Conservation (phyloP, 2,797 vertebrate species). For the Petrocephalus schoutedeni region DNA sequence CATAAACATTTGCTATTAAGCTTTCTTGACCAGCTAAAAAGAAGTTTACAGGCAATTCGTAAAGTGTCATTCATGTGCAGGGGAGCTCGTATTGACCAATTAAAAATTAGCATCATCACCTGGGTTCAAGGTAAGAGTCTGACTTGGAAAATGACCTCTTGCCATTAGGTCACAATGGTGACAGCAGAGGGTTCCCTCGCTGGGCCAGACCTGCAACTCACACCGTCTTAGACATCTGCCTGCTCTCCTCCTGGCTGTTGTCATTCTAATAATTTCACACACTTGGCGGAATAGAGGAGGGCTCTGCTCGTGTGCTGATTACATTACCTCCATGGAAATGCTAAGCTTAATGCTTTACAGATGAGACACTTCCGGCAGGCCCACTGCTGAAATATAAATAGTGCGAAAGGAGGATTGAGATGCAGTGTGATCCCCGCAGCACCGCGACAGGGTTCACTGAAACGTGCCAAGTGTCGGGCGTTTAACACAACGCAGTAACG, state of each 20-base stretch:
- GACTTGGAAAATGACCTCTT: background rate
- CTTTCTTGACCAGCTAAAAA: background rate
- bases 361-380: slow-evolving; percentile 40
- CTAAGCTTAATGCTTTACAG: slow-evolving; percentile 61
- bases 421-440: slow-evolving; percentile 29
- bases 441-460: slow-evolving; percentile 31
- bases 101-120: background rate
- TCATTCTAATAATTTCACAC: slow-evolving; percentile 39
- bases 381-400: slow-evolving; percentile 34
- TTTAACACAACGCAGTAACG: slow-evolving; percentile 30
- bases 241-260: slow-evolving; percentile 8
- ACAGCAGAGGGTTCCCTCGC: background rate
- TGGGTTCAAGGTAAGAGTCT: background rate
- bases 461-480: slow-evolving; percentile 33
- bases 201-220: background rate
- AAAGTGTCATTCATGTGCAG: background rate
- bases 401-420: slow-evolving; percentile 36
- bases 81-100: background rate
- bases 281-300: slow-evolving; percentile 34
- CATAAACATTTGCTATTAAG: no score
- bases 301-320: slow-evolving; percentile 52
- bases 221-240: slow-evolving; percentile 18
- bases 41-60: background rate
- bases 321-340: slow-evolving; percentile 46
- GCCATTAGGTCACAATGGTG: background rate